phyloP scores from a whole-genome alignment of 2,888 invertebrate species.

The Hemistola chrysoprasaria region DNA sequence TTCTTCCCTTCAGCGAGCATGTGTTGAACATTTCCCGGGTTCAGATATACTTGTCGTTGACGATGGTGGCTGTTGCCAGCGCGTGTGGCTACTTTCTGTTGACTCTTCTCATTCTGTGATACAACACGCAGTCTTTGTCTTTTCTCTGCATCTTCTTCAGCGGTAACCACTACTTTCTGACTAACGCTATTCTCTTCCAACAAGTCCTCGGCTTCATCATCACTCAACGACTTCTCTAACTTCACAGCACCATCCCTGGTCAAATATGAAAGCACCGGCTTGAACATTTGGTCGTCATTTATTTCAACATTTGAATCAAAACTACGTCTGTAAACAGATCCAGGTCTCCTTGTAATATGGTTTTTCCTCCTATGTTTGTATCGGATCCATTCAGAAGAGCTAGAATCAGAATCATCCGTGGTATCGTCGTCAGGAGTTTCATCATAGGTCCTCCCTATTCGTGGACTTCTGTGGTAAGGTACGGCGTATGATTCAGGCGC shows the following conservation, averaged over 20 bases:
- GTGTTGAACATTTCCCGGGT: conserved; percentile 29
- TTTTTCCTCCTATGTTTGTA: conserved; percentile 13
- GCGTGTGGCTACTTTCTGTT: no score
- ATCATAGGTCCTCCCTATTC: no score
- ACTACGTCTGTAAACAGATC: conserved; percentile 8
- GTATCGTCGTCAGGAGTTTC: no score
- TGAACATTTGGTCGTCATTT: conserved; percentile 27
- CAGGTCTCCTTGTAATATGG: conserved; percentile 1
- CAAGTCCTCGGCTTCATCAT: conserved; percentile 43
- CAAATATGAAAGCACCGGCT: conserved; percentile 39
- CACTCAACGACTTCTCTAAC: conserved; percentile 45
- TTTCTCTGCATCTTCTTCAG: conserved; percentile 30
- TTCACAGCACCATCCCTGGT: conserved; percentile 45
- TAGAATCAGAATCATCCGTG: no score
- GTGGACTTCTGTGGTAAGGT: no score
- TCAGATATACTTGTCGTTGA: conserved; percentile 29
- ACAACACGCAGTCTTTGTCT: conserved; percentile 31
- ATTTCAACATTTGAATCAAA: conserved; percentile 14
- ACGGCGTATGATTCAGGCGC: no score
- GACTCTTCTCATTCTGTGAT: conserved; percentile 26
- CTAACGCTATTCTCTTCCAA: conserved; percentile 26
- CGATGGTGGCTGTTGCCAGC: conserved; percentile 14
- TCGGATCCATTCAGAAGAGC: conserved; percentile 7
- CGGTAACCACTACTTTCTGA: conserved; percentile 31
- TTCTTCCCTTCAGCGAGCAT: conserved; percentile 43